Evolutionary conservation across 2,113 vertebrate species (phyloP), one percentile per base, ranked within the genome.

Genomic region (Crotalus horridus): DNA sequence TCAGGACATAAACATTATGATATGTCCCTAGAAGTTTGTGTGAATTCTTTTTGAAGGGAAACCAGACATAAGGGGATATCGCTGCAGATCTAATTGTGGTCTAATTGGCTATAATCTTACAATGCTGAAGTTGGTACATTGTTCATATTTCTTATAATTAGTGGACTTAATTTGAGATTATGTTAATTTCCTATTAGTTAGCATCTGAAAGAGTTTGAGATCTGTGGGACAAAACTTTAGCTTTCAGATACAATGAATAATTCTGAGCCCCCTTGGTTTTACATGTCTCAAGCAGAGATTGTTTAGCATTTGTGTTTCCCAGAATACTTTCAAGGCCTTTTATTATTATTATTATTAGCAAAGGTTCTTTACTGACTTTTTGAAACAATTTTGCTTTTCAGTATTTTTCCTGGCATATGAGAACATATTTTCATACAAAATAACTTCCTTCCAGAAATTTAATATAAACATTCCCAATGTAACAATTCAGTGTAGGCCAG

Each of bases 31-130:
- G 85, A 93, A 85, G 64, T 91, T 94, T 94, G 90, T 43, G 0
- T 90, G 95, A 54, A 95, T 94, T 92, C 89, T 54, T 94, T 81
- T 89, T 93, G 74, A 92, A 58, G 61, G 46, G 87, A 89, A 91
- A 33, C 89, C 53, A 85, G 43, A 85, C 56, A 39, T 48, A 33
- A 1, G 81, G 23, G 21, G 39, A 26, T 51, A 87, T 39, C 53
- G 26, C 26, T 69, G 43, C 12, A 4, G 61, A 53, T 51, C 89
- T 90, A 51, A 51, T 51, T 39, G 51, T 29, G 46, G 61, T 53
- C 26, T 74, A 21, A 53, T 53, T 21, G 33, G 9, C 3, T 29
- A n/a, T n/a, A 51, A 64, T 64, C 46, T 20, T 11, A 61, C 46
- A 89, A 48, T 29, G 56, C 11, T 9, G 59, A 90, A 90, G 58